Conservation (phyloP, 1,140 invertebrate species). For the Coptotermes formosanus region DNA sequence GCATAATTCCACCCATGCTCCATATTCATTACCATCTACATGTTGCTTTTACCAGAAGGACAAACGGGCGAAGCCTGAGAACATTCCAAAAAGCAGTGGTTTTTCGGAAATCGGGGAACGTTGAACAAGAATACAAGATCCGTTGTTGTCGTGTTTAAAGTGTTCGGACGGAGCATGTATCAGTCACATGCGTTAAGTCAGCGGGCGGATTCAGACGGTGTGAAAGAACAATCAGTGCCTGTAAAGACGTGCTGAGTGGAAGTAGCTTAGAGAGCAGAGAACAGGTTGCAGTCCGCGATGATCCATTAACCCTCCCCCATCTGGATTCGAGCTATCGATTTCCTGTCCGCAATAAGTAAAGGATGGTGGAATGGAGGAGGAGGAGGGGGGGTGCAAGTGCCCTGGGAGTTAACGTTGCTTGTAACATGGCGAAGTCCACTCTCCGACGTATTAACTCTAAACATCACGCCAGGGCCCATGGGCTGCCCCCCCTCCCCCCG, state of each 20-base stretch:
- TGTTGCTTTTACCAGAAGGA: no score
- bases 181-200: no score
- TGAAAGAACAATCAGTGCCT: not conserved
- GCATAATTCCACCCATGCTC: no score
- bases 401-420: not conserved
- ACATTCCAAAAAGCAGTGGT: no score
- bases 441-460: not conserved
- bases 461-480: not conserved
- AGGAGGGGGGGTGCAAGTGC: not conserved
- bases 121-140: no score
- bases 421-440: not conserved
- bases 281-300: not conserved
- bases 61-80: no score
- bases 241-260: not conserved
- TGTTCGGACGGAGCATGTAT: no score
- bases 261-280: not conserved
- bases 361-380: not conserved
- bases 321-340: constrained; percentile 4
- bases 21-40: no score
- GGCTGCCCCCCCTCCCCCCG: no score
- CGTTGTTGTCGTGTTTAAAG: no score
- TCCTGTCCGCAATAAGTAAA: constrained; percentile 12
- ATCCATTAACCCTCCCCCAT: not conserved
- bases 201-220: not conserved
- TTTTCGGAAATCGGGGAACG: no score